These are phyloP conservation scores for Microtus ochrogaster DNA, from an alignment of 2,113 vertebrate genomes.

Conservation along the genomic window DNA sequence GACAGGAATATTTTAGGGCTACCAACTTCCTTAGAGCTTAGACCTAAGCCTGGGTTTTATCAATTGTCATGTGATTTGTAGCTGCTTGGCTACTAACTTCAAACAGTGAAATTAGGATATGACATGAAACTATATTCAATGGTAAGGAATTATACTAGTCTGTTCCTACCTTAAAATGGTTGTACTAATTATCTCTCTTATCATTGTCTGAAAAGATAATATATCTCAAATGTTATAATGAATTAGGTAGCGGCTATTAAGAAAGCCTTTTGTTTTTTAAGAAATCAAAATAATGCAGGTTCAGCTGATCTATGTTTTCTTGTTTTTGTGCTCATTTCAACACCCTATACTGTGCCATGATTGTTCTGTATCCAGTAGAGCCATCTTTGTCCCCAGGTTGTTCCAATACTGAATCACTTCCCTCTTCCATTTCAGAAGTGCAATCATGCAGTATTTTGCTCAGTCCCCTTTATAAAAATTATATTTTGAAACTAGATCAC, in stretches of 20 bases:
- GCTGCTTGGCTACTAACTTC: not conserved
- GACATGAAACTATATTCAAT: not conserved
- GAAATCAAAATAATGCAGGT: constrained; percentile 12
- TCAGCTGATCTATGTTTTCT: not conserved
- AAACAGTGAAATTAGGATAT: not conserved
- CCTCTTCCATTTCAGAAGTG: not conserved
- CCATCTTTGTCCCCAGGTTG: not conserved
- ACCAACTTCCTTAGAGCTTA: not conserved
- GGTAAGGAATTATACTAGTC: not conserved
- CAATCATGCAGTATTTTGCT: not conserved
- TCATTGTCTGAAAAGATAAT: not conserved
- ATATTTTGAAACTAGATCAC: not conserved
- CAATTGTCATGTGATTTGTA: not conserved
- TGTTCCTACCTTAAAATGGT: not conserved
- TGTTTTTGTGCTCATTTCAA: not conserved
- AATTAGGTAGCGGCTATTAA: not conserved
- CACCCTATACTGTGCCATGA: accelerated
- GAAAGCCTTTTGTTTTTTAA: not conserved
- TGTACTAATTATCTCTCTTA: not conserved
- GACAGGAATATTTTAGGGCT: not conserved
- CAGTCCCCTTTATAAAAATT: not conserved
- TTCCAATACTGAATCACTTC: not conserved
- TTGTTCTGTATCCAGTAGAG: not conserved
- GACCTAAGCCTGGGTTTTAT: not conserved
- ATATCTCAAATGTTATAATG: not conserved